Base-by-base conservation (phyloP, 92 coral and sea anemone species). In the Plumapathes pennacea region DNA sequence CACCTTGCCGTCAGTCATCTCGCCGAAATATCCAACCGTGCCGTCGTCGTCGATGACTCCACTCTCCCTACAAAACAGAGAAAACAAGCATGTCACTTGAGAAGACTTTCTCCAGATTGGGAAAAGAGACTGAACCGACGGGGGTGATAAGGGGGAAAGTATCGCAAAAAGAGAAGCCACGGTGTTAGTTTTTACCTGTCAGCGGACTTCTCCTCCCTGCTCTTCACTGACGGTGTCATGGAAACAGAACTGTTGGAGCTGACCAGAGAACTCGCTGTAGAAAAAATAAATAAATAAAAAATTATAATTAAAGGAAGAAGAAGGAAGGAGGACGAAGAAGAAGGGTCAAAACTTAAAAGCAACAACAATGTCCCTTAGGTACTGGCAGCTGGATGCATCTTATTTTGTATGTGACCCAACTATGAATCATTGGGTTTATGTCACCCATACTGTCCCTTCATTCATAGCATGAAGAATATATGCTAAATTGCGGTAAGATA, bases 11-110 rank as follows among this genome's bases (percentile, higher is more conserved):
- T 87, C 96, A 1, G 90, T 78, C 13, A 72, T 69, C 32, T 68
- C 68, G 29, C 89, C 99, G 60, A 84, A 94, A 50, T 94, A 96
- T 15, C 91, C 88, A 15, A 94, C 83, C 40, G 88, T 77, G 41
- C 82, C 71, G 55, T 94, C 99, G 50, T 94, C 99, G 17, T 94
- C 99, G 21, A 94, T 80, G 30, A 94, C 99, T 13, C 99, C 99
- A 51, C 99, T 94, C 50, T 94, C 99, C 86, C 99, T 94, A 39
- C 19, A 76, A 45, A 36, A 50, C 27, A 25, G 47, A 10, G 26
- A 38, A n/a, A n/a, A n/a, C n/a, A n/a, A n/a, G n/a, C n/a, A n/a
- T n/a, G n/a, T n/a, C n/a, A 21, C 24, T 30, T 33, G 22, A 50
- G 46, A 6, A 23, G 28, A 4, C 46, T 5, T 11, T 41, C 21